Evolutionary conservation across 2,888 invertebrate species (phyloP).

Genomic region (Penaeus monodon): DNA sequence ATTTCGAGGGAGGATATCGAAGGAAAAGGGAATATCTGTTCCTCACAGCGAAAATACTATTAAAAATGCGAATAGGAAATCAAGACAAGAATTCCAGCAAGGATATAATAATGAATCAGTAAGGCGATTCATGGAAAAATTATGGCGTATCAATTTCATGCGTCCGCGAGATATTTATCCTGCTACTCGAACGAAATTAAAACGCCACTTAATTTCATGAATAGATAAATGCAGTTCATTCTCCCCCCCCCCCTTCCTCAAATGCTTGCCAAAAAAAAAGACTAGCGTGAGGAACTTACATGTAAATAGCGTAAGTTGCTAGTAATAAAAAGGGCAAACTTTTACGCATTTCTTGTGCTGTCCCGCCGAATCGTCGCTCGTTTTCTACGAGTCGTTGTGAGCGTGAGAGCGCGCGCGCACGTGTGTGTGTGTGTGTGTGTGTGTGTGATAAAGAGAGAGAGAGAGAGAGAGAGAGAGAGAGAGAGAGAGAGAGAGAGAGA

Average conservation of each 20-base stretch:
- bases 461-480: neutral
- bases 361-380: neutral
- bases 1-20: too few relatives aligned
- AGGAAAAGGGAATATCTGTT: too few relatives aligned
- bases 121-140: too few relatives aligned
- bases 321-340: neutral
- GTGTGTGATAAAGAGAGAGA: neutral
- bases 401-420: neutral
- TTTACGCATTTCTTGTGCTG: too few relatives aligned
- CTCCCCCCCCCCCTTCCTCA: neutral
- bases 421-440: too few relatives aligned
- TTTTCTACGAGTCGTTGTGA: neutral
- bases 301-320: neutral
- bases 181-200: too few relatives aligned
- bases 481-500: neutral
- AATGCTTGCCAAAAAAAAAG: neutral
- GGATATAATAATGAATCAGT: too few relatives aligned
- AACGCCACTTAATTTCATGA: neutral
- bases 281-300: neutral
- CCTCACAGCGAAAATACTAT: too few relatives aligned
- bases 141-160: too few relatives aligned
- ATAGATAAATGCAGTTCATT: conserved; percentile 2
- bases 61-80: too few relatives aligned
- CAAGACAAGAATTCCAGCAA: too few relatives aligned
- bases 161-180: too few relatives aligned